Conservation (phyloP, 2,113 vertebrate species). For the Pteropus alecto region DNA sequence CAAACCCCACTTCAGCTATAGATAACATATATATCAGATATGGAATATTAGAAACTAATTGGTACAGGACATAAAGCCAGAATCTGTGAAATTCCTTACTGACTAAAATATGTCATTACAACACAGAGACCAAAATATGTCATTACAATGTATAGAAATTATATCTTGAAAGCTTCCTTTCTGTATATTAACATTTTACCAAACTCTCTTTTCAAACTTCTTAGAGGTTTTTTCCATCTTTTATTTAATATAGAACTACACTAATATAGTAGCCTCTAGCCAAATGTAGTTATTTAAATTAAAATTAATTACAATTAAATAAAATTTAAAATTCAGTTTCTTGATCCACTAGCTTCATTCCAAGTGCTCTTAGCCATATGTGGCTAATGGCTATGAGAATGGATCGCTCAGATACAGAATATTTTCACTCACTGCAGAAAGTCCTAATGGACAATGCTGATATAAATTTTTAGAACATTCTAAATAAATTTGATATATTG, state of each 20-base stretch:
- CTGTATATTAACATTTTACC: neutral
- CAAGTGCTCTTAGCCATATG: neutral
- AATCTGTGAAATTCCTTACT: neutral
- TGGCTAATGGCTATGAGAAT: neutral
- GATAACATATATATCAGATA: neutral
- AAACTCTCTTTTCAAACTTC: neutral
- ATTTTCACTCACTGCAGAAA: neutral
- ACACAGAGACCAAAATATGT: neutral
- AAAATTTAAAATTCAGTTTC: slow-evolving; percentile 20
- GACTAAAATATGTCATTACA: neutral
- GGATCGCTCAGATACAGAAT: neutral
- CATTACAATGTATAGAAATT: neutral
- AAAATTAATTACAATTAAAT: neutral
- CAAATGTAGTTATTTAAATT: neutral
- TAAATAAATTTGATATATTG: neutral
- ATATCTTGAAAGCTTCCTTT: neutral
- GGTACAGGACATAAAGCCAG: neutral
- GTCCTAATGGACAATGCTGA: neutral
- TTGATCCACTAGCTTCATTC: neutral
- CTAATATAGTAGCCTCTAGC: neutral
- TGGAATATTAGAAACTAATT: neutral
- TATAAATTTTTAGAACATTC: neutral
- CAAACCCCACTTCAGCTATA: neutral
- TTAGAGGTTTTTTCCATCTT: neutral
- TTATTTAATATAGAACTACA: slow-evolving; percentile 22